These are phyloP conservation scores for Xanthia icteritia DNA, from an alignment of 2,888 invertebrate species.

Conservation along the genomic window DNA sequence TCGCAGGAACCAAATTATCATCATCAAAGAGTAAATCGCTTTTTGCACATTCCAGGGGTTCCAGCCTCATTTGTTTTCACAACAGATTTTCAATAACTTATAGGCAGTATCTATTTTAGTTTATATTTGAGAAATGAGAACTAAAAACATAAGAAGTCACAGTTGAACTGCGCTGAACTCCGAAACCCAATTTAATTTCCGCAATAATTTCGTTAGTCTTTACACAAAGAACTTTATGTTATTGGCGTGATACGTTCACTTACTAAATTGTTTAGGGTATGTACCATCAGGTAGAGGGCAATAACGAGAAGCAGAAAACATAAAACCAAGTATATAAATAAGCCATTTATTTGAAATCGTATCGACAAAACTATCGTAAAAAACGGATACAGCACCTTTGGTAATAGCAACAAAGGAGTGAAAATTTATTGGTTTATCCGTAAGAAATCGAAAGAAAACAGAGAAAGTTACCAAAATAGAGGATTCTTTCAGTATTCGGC, in stretches of 20 bases:
- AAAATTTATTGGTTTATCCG: constrained; percentile 60
- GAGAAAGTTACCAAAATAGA: constrained; percentile 41
- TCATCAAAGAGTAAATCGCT: constrained; percentile 36
- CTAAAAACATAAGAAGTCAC: constrained; percentile 4
- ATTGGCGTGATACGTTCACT: constrained; percentile 19
- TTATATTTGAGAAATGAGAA: constrained; percentile 4
- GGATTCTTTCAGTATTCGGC: constrained; percentile 38
- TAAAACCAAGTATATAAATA: constrained; percentile 60
- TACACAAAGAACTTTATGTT: constrained; percentile 32
- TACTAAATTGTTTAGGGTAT: constrained; percentile 37
- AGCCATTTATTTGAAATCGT: constrained; percentile 55
- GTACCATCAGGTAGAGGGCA: constrained; percentile 40
- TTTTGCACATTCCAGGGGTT: constrained; percentile 18
- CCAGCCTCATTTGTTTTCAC: constrained; percentile 19
- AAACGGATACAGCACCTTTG: constrained; percentile 53
- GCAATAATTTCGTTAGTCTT: constrained; percentile 6
- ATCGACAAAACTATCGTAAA: constrained; percentile 56
- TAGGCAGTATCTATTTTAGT: not conserved
- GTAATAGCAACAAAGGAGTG: constrained; percentile 52
- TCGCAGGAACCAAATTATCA: constrained; percentile 43
- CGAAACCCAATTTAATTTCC: not conserved
- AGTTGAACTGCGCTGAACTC: not conserved
- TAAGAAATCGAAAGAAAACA: constrained; percentile 42
- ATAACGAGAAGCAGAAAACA: constrained; percentile 36
- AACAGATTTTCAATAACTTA: constrained; percentile 13